Evolutionary conservation across 2,113 vertebrate genomes (phyloP).

Genomic region (Nymphicus hollandicus): DNA sequence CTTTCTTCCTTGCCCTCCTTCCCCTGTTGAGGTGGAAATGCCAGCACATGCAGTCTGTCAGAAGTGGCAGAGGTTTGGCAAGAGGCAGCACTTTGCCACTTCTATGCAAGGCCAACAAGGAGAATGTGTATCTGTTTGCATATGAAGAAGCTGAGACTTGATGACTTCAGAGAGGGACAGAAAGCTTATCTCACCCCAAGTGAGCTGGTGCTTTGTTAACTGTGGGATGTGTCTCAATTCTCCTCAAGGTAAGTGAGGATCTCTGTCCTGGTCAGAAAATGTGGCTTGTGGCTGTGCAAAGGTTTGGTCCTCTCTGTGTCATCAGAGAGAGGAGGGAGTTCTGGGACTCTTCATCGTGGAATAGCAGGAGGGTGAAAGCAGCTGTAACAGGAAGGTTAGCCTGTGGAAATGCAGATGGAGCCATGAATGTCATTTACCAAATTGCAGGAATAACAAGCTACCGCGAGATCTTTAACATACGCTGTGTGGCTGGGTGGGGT

Average conservation of each 20-base stretch:
- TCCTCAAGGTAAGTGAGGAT: slow-evolving; percentile 9
- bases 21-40: background rate
- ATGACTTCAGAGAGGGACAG: background rate
- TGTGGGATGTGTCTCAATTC: background rate
- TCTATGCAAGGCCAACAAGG: background rate
- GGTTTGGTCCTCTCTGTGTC: background rate
- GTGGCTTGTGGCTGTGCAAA: background rate
- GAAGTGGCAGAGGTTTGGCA: background rate
- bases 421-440: background rate
- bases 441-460: background rate
- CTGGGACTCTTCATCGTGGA: background rate
- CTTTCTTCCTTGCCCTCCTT: background rate
- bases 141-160: background rate
- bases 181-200: background rate
- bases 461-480: background rate
- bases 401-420: background rate
- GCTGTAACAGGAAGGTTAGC: background rate
- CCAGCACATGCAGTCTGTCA: background rate
- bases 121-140: background rate
- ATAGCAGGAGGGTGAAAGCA: background rate
- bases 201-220: background rate
- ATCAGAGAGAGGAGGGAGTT: background rate
- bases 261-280: background rate
- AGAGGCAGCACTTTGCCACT: background rate
- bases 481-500: background rate